These are phyloP conservation scores for Neopelma chrysocephalum DNA, from an alignment of 2,797 vertebrate species.

Conservation along the genomic window DNA sequence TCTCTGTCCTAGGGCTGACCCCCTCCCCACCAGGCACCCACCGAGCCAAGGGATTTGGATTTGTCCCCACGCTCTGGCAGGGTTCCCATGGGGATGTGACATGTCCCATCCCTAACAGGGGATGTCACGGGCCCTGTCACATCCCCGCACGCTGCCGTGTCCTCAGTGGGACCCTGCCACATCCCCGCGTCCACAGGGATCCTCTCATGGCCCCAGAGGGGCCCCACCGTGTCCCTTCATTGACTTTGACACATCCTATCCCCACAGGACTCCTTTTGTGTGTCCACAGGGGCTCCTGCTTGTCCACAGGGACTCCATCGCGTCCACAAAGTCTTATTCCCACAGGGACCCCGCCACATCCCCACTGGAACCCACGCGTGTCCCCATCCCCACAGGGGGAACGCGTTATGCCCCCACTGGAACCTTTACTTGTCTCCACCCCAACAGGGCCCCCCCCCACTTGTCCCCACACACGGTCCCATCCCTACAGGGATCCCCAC, in stretches of 20 bases:
- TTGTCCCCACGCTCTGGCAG: not conserved
- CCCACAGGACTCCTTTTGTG: not conserved
- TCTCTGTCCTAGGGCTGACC: not conserved
- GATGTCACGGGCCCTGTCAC: not conserved
- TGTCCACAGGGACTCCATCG: not conserved
- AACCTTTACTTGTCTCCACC: not conserved
- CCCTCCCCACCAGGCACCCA: not conserved
- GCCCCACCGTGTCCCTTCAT: not conserved
- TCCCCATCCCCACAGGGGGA: not conserved
- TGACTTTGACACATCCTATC: not conserved
- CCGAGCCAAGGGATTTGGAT: accelerated
- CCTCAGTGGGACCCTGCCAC: not conserved
- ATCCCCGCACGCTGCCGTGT: accelerated
- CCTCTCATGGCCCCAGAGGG: not conserved
- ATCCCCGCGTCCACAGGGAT: not conserved
- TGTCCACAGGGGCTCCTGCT: not conserved
- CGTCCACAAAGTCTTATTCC: not conserved
- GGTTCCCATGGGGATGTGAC: accelerated
- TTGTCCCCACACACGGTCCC: accelerated
- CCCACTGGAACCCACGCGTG: not conserved
- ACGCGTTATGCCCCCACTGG: not conserved
- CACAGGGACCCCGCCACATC: not conserved
- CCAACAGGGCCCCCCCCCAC: not conserved
- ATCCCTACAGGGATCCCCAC: not conserved
- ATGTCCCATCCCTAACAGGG: not conserved